Base-by-base conservation (phyloP, 2,797 vertebrate genomes). In the Orientallactaga sibirica region DNA sequence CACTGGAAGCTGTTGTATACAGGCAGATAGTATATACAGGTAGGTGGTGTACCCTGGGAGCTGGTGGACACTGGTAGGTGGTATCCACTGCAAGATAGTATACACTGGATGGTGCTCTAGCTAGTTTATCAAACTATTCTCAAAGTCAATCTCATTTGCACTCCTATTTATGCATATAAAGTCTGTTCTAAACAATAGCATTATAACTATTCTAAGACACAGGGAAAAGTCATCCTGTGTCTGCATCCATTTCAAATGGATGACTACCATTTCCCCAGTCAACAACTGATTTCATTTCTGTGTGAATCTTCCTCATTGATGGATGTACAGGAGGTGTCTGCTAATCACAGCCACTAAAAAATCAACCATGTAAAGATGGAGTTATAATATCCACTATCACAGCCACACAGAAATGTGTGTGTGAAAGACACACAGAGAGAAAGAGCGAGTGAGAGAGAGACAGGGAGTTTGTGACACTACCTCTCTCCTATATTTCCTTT, bases 181-280 rank as follows among this genome's bases (percentile, higher is more conserved):
- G 5, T 73, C 20, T 73, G 3, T 67, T 89, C 19, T 81, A 73
- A 92, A 79, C 52, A 33, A 27, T n/a, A 90, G 18, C 16, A 81
- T 92, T 76, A 80, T 48, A 81, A 67, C 2, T 66, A 88, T 93
- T 48, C 8, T 10, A 92, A 86, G 76, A 84, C 37, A 10, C n/a
- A 77, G 41, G 61, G 74, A 83, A 70, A 93, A 70, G 29, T 18
- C 14, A 75, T 62, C 1, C 7, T 93, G 88, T 86, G 7, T 67
- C 10, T 58, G 14, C 2, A 12, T 77, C 9, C 61, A 70, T 2
- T 75, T 79, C 43, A 86, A 93, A 82, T 61, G 67, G 29, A n/a
- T 18, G 85, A 43, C 8, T 10, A 75, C 95, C 90, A 85, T 20
- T 90, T 77, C 10, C 15, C 66, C 24, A 0, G 25, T 81, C 5